These are phyloP conservation scores for Mythimna loreyi DNA, from an alignment of 2,888 invertebrate species.

Conservation along the genomic window DNA sequence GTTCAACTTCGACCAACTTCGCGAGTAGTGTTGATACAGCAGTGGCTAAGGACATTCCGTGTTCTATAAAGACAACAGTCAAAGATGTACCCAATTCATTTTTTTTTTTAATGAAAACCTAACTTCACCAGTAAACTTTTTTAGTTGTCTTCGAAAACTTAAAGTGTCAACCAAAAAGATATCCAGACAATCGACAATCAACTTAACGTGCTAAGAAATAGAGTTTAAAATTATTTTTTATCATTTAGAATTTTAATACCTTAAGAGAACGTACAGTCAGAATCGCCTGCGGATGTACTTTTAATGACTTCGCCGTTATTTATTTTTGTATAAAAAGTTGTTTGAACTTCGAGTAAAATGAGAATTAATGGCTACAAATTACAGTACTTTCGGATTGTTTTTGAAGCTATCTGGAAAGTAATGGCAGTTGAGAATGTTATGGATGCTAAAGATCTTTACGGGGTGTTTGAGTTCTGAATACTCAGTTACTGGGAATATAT, in stretches of 20 bases:
- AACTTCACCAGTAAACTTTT: slow-evolving; percentile 58
- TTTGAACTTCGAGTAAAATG: slow-evolving; percentile 53
- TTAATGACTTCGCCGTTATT: slow-evolving; percentile 61
- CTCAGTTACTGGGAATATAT: not conserved
- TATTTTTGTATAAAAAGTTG: slow-evolving; percentile 56
- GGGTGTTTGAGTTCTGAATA: slow-evolving; percentile 1
- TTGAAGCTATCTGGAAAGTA: slow-evolving; percentile 17
- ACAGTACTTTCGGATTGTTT: slow-evolving; percentile 35
- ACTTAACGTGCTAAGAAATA: slow-evolving; percentile 61
- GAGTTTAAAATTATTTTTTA: slow-evolving; percentile 64
- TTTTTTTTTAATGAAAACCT: slow-evolving; percentile 49
- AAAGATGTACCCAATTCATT: slow-evolving; percentile 54
- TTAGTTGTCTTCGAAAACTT: slow-evolving; percentile 67
- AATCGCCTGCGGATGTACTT: slow-evolving; percentile 64
- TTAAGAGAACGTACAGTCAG: slow-evolving; percentile 57
- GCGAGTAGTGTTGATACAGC: no score
- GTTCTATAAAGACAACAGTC: slow-evolving; percentile 44
- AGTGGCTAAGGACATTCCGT: no score
- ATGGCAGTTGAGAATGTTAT: slow-evolving; percentile 16
- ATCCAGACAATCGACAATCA: slow-evolving; percentile 52
- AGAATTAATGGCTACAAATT: slow-evolving; percentile 55
- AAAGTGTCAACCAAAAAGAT: slow-evolving; percentile 53
- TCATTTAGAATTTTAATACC: slow-evolving; percentile 59
- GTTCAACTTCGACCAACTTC: no score
- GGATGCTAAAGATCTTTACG: not conserved